Percentiles rank a stretch among this genome's conserved stretches.
These are phyloP conservation scores for Caenorhabditis becei DNA, from an alignment of 2,888 invertebrate genomes.

Conservation along the genomic window DNA sequence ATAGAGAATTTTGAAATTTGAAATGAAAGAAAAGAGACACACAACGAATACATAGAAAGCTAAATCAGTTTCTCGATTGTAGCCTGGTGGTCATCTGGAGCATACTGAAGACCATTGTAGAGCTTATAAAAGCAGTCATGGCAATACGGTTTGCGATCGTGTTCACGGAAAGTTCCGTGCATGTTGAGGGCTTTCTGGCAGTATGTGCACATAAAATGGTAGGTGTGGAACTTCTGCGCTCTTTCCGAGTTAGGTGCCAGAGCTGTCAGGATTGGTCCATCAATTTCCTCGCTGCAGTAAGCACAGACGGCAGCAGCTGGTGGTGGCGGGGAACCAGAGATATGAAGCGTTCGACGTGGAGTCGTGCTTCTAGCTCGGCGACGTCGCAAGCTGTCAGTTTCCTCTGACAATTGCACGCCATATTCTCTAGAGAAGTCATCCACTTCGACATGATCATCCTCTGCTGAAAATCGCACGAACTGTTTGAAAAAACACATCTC, in stretches of 20 bases:
- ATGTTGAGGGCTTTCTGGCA: slow-evolving; percentile 87
- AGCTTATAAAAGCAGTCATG: slow-evolving; percentile 97
- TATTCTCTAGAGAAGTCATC: slow-evolving; percentile 78
- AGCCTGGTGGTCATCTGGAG: slow-evolving; percentile 77
- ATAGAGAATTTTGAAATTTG: background rate
- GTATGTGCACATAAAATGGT: slow-evolving; percentile 96
- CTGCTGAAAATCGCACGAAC: slow-evolving; percentile 63
- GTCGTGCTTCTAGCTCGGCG: slow-evolving; percentile 79
- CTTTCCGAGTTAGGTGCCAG: slow-evolving; percentile 88
- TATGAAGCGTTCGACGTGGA: slow-evolving; percentile 77
- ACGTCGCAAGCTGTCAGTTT: slow-evolving; percentile 76
- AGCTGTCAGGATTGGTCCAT: slow-evolving; percentile 79
- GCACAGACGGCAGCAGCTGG: slow-evolving; percentile 77
- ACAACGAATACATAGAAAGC: slow-evolving; percentile 20
- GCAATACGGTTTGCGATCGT: slow-evolving; percentile 98
- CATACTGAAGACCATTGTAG: slow-evolving; percentile 83
- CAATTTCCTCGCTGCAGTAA: slow-evolving; percentile 77
- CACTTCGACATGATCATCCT: slow-evolving; percentile 74
- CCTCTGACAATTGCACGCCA: slow-evolving; percentile 78
- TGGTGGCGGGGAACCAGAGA: slow-evolving; percentile 77
- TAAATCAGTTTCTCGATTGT: slow-evolving; percentile 78
- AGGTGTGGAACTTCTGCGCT: slow-evolving; percentile 98
- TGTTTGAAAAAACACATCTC: background rate
- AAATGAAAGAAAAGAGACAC: slow-evolving; percentile 1
- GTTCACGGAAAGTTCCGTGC: slow-evolving; percentile 85